These are phyloP conservation scores for Egretta garzetta DNA, from an alignment of 2,113 vertebrate species.

Conservation along the genomic window DNA sequence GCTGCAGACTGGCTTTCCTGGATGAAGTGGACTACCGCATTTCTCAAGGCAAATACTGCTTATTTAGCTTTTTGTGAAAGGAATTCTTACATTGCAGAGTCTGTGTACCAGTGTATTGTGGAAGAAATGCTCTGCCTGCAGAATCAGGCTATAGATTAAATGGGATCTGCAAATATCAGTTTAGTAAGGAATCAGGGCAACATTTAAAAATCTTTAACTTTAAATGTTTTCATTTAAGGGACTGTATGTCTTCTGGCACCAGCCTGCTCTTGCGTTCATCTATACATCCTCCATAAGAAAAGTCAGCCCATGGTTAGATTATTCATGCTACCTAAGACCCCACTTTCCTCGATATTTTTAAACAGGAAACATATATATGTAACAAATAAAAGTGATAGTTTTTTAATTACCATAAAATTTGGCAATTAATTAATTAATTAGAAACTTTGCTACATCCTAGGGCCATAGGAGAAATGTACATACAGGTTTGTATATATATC, in stretches of 20 bases:
- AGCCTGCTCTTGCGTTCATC: background rate
- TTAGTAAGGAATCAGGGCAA: background rate
- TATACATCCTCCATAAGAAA: background rate
- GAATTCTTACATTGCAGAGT: background rate
- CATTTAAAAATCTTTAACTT: background rate
- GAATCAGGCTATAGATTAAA: background rate
- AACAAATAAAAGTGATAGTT: background rate
- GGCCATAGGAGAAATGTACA: background rate
- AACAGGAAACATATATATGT: background rate
- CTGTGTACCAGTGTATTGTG: background rate
- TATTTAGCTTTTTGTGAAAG: background rate
- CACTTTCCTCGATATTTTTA: rapidly evolving
- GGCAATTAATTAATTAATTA: background rate
- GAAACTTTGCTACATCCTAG: background rate
- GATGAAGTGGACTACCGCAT: background rate
- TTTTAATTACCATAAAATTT: background rate
- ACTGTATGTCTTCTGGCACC: background rate
- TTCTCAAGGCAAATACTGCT: background rate
- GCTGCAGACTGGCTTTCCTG: background rate
- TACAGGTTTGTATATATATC: rapidly evolving
- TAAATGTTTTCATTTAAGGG: background rate
- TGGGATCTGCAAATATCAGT: background rate
- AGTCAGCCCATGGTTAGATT: background rate
- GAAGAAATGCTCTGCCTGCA: background rate
- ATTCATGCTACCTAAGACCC: rapidly evolving